Base-by-base conservation (phyloP, 2,888 invertebrate genomes). In the Sarcophaga rosellei region DNA sequence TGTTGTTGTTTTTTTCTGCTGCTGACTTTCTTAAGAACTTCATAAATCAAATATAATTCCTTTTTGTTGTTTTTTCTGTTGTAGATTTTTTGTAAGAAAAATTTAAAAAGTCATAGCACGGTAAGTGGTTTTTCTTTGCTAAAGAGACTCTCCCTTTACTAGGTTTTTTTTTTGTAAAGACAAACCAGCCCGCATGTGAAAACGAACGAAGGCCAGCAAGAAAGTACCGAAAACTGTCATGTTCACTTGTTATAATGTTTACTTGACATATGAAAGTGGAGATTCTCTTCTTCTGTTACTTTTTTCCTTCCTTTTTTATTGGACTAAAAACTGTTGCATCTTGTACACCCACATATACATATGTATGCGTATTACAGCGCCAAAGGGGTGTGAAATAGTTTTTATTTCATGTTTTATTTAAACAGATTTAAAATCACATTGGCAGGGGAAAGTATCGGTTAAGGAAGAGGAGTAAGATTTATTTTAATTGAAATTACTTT, bases 231-330 rank as follows among this genome's bases (percentile, higher is more conserved):
- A 53, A 76, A 57, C 66, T 82, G 85, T 80, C 79, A 86, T 82
- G 85, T 86, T 86, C 79, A 85, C 72, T 80, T 86, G 72, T 76
- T 86, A 76, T 35, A 35, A 35, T 79, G 79, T 63, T 79, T 70
- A 86, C 85, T 82, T 86, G 85, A 82, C 82, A 82, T 76, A 66
- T 82, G 44, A 76, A 82, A 82, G 68, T 69, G 69, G 62, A 69
- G 35, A 59, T 69, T 35, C 35, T 35, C 8, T 35, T 35, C 35
- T 35, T 35, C 35, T 35, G 35, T 2, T 63, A 4, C 25, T 65
- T 61, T 70, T 69, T 62, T 57, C 20, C 20, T n/a, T 17, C 23
- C 10, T 47, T 53, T 20, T 53, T 68, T 21, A 20, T 68, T 17
- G 17, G 12, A 53, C 53, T 17, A 15, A 53, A 53, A 53, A 53